Evolutionary conservation across 2,113 vertebrate species (phyloP).

Genomic region (Bucco capensis): DNA sequence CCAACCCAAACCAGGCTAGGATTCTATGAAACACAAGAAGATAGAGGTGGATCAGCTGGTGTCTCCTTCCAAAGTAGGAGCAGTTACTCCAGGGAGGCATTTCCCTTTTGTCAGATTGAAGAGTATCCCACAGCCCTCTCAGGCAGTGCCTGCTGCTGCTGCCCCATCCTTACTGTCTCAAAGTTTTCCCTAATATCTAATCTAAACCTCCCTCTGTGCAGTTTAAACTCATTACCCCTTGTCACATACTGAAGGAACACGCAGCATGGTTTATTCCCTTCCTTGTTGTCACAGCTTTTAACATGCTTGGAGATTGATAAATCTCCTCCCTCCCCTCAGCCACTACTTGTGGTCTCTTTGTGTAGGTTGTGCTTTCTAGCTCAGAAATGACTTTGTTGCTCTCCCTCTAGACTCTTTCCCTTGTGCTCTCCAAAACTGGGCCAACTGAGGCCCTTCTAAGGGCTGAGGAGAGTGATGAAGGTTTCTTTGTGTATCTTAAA

Average conservation of each 20-base stretch:
- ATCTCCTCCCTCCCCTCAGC: not conserved
- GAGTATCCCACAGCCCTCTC: not conserved
- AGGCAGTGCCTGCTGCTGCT: not conserved
- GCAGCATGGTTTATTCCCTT: not conserved
- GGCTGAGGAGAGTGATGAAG: not conserved
- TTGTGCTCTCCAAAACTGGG: not conserved
- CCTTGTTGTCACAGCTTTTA: not conserved
- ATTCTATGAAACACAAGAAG: too few species aligned
- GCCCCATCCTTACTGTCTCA: not conserved
- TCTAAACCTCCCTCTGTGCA: not conserved
- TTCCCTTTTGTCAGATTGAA: not conserved
- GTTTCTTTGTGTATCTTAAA: not conserved
- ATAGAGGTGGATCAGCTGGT: not conserved
- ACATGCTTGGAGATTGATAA: not conserved
- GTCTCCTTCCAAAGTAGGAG: not conserved
- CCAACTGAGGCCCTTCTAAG: not conserved
- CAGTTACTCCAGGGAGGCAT: not conserved
- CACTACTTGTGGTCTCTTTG: not conserved
- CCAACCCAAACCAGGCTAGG: too few species aligned
- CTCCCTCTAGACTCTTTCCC: not conserved
- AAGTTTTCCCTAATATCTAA: not conserved
- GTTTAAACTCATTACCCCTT: conserved; percentile 1
- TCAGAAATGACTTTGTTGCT: not conserved
- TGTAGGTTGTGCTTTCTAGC: not conserved
- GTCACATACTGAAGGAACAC: not conserved